These are phyloP conservation scores for Eristalis intricaria DNA, from an alignment of 2,888 invertebrate genomes.

Conservation along the genomic window DNA sequence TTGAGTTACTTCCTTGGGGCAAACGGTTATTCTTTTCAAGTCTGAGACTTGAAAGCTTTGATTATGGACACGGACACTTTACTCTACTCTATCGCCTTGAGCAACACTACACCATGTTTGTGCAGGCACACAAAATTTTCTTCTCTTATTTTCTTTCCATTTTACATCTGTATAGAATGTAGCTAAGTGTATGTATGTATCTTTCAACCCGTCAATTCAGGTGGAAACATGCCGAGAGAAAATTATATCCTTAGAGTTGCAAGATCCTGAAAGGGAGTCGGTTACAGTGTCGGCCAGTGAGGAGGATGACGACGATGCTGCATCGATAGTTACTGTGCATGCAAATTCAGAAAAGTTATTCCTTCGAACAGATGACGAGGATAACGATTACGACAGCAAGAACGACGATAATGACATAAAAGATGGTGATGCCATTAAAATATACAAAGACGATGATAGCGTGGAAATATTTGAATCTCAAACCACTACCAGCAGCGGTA, in stretches of 20 bases:
- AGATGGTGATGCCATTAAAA: conserved; percentile 60
- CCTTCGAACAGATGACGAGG: conserved; percentile 76
- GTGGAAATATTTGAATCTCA: conserved; percentile 54
- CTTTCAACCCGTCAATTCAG: conserved; percentile 80
- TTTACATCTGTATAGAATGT: neutral
- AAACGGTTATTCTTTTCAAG: neutral
- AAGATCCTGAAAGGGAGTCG: conserved; percentile 81
- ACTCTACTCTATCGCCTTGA: conserved; percentile 33
- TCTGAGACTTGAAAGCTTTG: conserved; percentile 26
- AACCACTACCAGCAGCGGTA: conserved; percentile 34
- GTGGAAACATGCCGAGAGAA: conserved; percentile 96
- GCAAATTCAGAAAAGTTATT: conserved; percentile 80
- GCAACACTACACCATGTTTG: conserved; percentile 21
- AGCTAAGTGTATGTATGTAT: conserved; percentile 56
- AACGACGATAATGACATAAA: conserved; percentile 74
- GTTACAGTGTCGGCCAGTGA: conserved; percentile 74
- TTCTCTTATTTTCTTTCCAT: neutral
- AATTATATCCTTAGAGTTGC: conserved; percentile 93
- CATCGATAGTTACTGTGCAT: conserved; percentile 82
- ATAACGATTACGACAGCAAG: conserved; percentile 49
- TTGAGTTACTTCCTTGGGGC: neutral
- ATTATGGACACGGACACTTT: conserved; percentile 41
- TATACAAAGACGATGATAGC: conserved; percentile 36
- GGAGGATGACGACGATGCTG: conserved; percentile 83
- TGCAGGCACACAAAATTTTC: neutral